These are phyloP conservation scores for Ptilorrhoa leucosticta DNA, from an alignment of 2,113 vertebrate species.

Conservation along the genomic window DNA sequence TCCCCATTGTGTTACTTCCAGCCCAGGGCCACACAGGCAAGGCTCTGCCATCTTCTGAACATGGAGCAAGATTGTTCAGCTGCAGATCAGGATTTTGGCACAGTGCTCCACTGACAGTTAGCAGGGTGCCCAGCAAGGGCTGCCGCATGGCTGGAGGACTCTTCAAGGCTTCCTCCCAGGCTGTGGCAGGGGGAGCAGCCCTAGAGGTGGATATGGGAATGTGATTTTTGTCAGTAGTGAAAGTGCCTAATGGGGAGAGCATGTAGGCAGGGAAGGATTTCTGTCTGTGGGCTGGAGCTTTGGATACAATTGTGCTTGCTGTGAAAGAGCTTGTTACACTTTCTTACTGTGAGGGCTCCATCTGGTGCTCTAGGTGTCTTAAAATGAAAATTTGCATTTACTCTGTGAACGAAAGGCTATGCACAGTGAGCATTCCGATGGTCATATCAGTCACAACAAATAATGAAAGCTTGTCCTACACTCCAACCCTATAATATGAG, in stretches of 20 bases:
- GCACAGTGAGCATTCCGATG: background rate
- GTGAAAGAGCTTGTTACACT: conserved; percentile 6
- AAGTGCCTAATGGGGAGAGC: background rate
- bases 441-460: background rate
- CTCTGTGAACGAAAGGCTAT: background rate
- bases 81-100: rapidly evolving
- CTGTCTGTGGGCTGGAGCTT: background rate
- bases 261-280: background rate
- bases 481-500: background rate
- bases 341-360: conserved; percentile 11
- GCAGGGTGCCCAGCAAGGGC: background rate
- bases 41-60: rapidly evolving
- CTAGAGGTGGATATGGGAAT: background rate
- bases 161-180: background rate
- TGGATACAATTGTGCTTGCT: background rate
- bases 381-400: background rate
- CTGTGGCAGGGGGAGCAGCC: background rate
- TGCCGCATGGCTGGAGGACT: background rate
- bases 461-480: background rate
- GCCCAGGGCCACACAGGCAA: rapidly evolving
- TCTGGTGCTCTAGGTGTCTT: conserved; percentile 25
- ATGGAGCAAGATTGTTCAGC: background rate
- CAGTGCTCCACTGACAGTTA: background rate
- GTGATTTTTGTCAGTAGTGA: background rate
- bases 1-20: rapidly evolving